Percentiles rank a stretch among this genome's conserved stretches.
These are phyloP conservation scores for Pseudomyrmex concolor DNA, from an alignment of 1,140 invertebrate genomes.

Conservation along the genomic window DNA sequence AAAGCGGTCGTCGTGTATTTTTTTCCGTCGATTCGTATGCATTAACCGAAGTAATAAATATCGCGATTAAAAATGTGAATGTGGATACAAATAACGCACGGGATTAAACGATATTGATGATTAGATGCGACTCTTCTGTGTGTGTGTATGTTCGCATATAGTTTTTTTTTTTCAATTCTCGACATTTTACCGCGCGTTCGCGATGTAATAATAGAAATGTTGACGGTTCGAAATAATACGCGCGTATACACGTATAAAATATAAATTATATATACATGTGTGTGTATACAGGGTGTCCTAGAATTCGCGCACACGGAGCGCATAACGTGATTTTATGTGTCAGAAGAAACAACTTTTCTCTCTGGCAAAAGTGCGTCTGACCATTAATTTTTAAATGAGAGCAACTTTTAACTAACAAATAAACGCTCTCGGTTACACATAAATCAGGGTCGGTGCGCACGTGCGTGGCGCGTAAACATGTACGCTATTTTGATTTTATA, in stretches of 20 bases:
- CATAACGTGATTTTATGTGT: too few relatives aligned
- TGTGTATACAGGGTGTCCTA: too few relatives aligned
- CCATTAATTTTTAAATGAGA: too few relatives aligned
- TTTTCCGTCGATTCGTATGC: conserved; percentile 11
- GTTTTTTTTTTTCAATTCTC: conserved; percentile 33
- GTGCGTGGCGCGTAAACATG: too few relatives aligned
- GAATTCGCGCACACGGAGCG: too few relatives aligned
- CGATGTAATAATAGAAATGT: conserved; percentile 44
- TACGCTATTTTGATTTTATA: too few relatives aligned
- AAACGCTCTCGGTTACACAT: too few relatives aligned
- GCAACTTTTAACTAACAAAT: too few relatives aligned
- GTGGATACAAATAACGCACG: conserved; percentile 34
- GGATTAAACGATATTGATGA: conserved; percentile 8
- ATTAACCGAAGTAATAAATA: conserved; percentile 18
- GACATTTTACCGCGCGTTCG: conserved; percentile 28
- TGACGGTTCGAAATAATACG: conserved; percentile 22
- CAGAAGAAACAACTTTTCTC: too few relatives aligned
- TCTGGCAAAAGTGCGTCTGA: too few relatives aligned
- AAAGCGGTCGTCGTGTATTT: neutral
- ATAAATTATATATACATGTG: too few relatives aligned
- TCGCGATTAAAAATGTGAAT: conserved; percentile 38
- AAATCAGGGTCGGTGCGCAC: too few relatives aligned
- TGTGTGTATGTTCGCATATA: neutral
- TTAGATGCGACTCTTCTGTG: conserved; percentile 12
- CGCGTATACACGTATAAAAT: neutral